These are phyloP conservation scores for Rhea americana DNA, from an alignment of 2,113 vertebrate genomes.

Conservation along the genomic window DNA sequence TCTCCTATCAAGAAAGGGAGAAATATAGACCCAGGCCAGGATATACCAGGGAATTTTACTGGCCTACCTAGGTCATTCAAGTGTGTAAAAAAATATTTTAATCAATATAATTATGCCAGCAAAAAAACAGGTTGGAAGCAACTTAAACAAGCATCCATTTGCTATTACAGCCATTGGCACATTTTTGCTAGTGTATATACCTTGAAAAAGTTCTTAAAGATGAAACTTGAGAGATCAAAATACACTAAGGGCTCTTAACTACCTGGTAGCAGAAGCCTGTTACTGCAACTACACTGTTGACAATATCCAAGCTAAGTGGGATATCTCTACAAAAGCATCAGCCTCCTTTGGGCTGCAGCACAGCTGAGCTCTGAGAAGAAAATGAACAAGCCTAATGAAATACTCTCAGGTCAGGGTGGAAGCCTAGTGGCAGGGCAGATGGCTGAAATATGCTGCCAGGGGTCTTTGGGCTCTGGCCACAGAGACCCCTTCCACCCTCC, in stretches of 20 bases:
- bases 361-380: not conserved
- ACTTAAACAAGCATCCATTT: not conserved
- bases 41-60: not conserved
- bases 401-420: not conserved
- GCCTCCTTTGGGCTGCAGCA: not conserved
- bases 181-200: not conserved
- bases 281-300: not conserved
- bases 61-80: not conserved
- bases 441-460: not conserved
- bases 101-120: not conserved
- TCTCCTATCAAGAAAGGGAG: not conserved
- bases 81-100: not conserved
- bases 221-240: not conserved
- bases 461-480: rapidly evolving
- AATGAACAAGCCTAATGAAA: not conserved
- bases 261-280: not conserved
- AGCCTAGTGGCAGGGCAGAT: not conserved
- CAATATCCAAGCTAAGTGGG: not conserved
- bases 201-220: not conserved
- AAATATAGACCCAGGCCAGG: not conserved
- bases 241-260: not conserved
- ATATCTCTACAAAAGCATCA: not conserved
- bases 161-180: not conserved
- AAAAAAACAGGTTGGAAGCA: not conserved
- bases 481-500: not conserved